phyloP scores from a whole-genome alignment of 1,140 invertebrate species.

The Lordiphosa stackelbergi region DNA sequence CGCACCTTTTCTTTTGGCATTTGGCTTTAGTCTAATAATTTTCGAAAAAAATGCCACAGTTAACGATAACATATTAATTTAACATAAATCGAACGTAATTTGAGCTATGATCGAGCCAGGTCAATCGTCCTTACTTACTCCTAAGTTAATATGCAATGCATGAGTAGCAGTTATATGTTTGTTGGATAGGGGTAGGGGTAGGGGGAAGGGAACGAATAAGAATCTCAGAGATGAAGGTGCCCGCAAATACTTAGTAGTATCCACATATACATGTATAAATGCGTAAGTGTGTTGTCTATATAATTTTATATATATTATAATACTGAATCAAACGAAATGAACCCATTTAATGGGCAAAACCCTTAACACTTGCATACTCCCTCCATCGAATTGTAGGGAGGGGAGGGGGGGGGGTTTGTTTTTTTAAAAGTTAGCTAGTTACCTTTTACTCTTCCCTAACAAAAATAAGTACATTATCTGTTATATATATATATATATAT shows the following conservation, averaged over 20 bases:
- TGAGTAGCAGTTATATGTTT: conserved; percentile 14
- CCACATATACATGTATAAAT: conserved; percentile 26
- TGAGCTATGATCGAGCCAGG: too few species aligned
- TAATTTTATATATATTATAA: conserved; percentile 33
- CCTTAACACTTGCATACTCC: conserved; percentile 8
- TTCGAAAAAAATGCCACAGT: too few species aligned
- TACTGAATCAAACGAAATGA: conserved; percentile 19
- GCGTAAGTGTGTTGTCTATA: conserved; percentile 14
- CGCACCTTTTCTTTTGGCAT: too few species aligned
- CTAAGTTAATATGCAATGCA: neutral
- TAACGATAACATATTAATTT: too few species aligned
- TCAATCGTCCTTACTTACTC: too few species aligned
- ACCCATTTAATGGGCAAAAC: conserved; percentile 36
- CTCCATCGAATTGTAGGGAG: neutral
- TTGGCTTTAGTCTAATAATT: too few species aligned
- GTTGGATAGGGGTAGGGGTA: too few species aligned
- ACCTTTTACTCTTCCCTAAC: conserved; percentile 30
- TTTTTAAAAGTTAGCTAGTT: conserved; percentile 57
- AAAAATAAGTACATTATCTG: conserved; percentile 49
- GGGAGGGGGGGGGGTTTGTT: neutral
- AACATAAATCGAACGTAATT: too few species aligned
- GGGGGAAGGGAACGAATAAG: conserved; percentile 23
- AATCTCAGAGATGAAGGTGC: conserved; percentile 10
- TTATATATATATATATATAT: conserved; percentile 19
- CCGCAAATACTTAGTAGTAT: too few species aligned